Base-by-base conservation (phyloP, 2,113 vertebrate species). In the Caranx melampygus region DNA sequence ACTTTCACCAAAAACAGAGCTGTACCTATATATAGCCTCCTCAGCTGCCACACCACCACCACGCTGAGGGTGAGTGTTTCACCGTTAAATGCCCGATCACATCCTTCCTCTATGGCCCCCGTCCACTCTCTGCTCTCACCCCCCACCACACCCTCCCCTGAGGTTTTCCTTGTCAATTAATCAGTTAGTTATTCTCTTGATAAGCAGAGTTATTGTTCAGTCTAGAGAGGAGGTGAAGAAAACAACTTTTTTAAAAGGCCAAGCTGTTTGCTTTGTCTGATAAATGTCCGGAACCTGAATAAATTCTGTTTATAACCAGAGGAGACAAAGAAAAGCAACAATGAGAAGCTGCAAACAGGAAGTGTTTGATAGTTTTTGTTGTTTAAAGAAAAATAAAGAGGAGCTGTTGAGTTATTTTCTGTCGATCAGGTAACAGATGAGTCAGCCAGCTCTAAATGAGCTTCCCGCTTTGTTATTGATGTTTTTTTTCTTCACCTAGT, bases 21-120 rank as follows among this genome's bases (percentile, higher is more conserved):
- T 75, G 42, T 10, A 54, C 16, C 91, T 90, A 92, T 82, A 90
- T 93, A 68, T 92, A 92, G 73, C 83, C 34, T 72, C 77, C 72
- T 88, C 90, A 90, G 90, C 90, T 94, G 92, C 85, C 85, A 79
- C 83, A 76, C 69, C 69, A 76, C 69, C 69, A 78, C 75, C 64
- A 79, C 47, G 16, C 77, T 67, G 33, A 26, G 75, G 14, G 52
- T 18, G 51, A 34, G 61, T 33, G 44, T 80, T 51, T 79, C 33
- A 58, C 52, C 20, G 45, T 54, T 45, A 72, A 78, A 82, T 34
- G 66, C 59, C 49, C 42, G 13, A 57, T 72, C 79, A 34, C 72
- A 69, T 87, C 72, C 72, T 54, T 69, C 47, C 47, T 45, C 67
- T 26, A 60, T 47, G 66, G 18, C 9, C 37, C 9, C 37, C 0